Conservation (phyloP, 2,113 vertebrate genomes). For the Scartelaos histophorus region DNA sequence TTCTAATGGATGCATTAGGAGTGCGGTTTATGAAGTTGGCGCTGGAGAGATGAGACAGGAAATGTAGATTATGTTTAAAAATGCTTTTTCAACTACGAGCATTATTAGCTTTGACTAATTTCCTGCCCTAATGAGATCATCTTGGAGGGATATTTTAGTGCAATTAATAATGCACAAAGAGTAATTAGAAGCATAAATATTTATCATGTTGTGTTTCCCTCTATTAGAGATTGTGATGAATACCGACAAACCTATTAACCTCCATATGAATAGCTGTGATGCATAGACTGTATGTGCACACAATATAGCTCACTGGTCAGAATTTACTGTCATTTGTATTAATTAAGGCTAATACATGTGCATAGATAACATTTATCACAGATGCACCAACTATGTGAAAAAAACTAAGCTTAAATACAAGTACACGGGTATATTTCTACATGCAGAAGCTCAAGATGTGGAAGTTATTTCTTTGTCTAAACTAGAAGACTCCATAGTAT, state of each 20-base stretch:
- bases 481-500: too few species aligned
- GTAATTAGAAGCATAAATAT: constrained; percentile 79
- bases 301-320: background rate
- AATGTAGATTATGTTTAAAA: constrained; percentile 67
- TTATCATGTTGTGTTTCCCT: constrained; percentile 67
- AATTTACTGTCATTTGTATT: background rate
- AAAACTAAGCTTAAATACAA: too few species aligned
- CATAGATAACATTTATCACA: background rate
- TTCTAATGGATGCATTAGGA: constrained; percentile 59
- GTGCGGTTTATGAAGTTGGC: constrained; percentile 60
- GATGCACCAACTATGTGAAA: background rate
- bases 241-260: constrained; percentile 27
- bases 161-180: constrained; percentile 80
- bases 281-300: background rate
- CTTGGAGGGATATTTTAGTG: constrained; percentile 74
- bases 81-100: constrained; percentile 72
- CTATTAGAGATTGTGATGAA: constrained; percentile 36
- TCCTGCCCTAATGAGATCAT: constrained; percentile 74
- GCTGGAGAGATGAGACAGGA: constrained; percentile 47
- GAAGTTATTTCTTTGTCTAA: too few species aligned
- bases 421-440: too few species aligned
- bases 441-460: too few species aligned
- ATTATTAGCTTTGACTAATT: constrained; percentile 79
- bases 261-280: background rate
- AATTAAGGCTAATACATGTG: background rate